Percentiles rank a stretch among this genome's conserved stretches.
Conservation (phyloP, 2,113 vertebrate genomes). For the Tinamus guttatus region DNA sequence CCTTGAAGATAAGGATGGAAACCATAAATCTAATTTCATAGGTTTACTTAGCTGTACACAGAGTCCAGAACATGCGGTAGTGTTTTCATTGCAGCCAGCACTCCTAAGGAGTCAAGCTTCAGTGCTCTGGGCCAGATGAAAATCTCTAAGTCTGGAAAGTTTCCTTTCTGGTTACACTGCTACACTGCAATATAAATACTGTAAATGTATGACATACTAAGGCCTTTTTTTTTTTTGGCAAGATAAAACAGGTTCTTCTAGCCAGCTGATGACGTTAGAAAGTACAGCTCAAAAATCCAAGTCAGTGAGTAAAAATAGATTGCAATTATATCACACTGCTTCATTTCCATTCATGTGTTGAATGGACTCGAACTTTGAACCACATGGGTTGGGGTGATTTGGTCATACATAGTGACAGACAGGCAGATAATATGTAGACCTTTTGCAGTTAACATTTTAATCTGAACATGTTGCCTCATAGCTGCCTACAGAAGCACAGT, state of each 20-base stretch:
- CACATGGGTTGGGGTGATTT: neutral
- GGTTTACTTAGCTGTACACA: neutral
- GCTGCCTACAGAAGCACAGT: neutral
- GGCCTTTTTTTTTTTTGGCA: neutral
- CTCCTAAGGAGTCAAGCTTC: neutral
- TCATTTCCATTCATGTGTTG: neutral
- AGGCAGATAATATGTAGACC: neutral
- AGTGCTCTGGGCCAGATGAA: neutral
- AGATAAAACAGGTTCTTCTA: neutral
- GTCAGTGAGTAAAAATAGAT: neutral
- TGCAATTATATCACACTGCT: neutral
- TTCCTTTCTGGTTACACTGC: neutral
- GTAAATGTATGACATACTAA: neutral
- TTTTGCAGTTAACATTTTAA: neutral
- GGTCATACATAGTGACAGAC: neutral
- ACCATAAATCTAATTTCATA: neutral
- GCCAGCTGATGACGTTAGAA: neutral
- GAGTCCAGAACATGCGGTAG: neutral
- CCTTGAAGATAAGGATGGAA: constrained; percentile 25
- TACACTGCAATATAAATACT: neutral
- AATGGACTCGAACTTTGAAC: neutral
- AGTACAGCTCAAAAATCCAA: neutral
- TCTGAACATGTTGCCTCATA: neutral
- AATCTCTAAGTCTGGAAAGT: neutral
- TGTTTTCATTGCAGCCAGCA: neutral